Evolutionary conservation across 2,113 vertebrate genomes (phyloP).

Genomic region (Lepidothrix coronata): DNA sequence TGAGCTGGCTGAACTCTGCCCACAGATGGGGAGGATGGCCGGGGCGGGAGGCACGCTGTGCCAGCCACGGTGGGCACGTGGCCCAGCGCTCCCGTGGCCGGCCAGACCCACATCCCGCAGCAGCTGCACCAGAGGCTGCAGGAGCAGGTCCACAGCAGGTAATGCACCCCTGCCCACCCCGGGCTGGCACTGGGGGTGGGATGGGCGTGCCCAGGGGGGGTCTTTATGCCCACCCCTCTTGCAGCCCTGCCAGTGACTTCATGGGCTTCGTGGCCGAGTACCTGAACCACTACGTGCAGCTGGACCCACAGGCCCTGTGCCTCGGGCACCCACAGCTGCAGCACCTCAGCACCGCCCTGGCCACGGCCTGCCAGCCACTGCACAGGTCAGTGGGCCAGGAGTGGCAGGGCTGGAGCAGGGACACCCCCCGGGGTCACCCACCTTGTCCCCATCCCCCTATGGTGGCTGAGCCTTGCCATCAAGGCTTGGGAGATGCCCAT

Average conservation of each 20-base stretch:
- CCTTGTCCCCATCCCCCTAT: rapidly evolving
- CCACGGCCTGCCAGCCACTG: constrained; percentile 75
- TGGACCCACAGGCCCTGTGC: constrained; percentile 78
- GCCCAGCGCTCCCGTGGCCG: rapidly evolving
- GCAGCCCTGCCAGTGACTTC: constrained; percentile 75
- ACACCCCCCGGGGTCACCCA: rapidly evolving
- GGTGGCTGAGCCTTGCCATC: rapidly evolving
- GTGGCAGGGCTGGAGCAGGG: background rate
- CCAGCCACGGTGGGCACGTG: background rate
- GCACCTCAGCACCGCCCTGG: constrained; percentile 75
- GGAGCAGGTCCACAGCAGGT: constrained; percentile 80
- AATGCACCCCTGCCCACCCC: rapidly evolving
- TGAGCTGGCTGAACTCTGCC: background rate
- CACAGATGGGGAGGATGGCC: constrained; percentile 77
- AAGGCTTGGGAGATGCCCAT: rapidly evolving
- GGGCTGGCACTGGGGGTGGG: rapidly evolving
- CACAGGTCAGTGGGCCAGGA: constrained; percentile 68
- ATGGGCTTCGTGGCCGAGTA: constrained; percentile 79
- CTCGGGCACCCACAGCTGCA: constrained; percentile 75
- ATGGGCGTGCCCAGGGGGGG: rapidly evolving
- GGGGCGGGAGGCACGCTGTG: background rate
- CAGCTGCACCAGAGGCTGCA: constrained; percentile 80
- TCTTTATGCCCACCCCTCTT: background rate
- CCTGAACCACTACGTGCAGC: constrained; percentile 76
- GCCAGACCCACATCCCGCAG: background rate